Conservation (phyloP, 37 sponge, comb jelly and placozoan species). For the Chondrosia reniformis region DNA sequence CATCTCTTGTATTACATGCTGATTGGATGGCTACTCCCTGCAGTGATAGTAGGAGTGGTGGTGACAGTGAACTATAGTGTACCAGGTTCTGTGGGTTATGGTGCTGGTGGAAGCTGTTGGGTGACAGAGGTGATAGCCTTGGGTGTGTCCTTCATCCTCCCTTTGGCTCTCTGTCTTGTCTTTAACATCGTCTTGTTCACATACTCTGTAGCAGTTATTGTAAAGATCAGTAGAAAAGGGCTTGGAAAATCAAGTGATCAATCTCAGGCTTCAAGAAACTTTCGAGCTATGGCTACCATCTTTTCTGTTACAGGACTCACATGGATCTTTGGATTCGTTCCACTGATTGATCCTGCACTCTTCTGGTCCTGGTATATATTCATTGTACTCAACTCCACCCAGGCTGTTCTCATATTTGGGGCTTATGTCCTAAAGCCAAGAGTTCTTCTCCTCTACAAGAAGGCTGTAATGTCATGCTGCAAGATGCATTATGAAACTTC, state of each 20-base stretch:
- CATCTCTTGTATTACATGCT: slow-evolving; percentile 8
- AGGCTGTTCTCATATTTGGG: slow-evolving; percentile 25
- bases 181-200: slow-evolving; percentile 20
- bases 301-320: slow-evolving; percentile 32
- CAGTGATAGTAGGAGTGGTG: slow-evolving; percentile 1
- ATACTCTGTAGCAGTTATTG: too few species aligned
- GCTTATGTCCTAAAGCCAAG: too few species aligned
- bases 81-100: slow-evolving; percentile 30
- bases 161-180: slow-evolving; percentile 7
- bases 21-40: slow-evolving; percentile 42
- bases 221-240: too few species aligned
- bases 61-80: slow-evolving; percentile 40
- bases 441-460: too few species aligned
- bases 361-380: slow-evolving; percentile 54
- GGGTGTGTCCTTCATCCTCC: slow-evolving; percentile 39
- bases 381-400: slow-evolving; percentile 50
- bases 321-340: slow-evolving; percentile 57
- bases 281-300: slow-evolving; percentile 13
- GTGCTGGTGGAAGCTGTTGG: slow-evolving; percentile 37
- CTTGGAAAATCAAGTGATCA: too few species aligned
- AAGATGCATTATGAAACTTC: too few species aligned
- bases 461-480: too few species aligned
- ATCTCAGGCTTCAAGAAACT: too few species aligned
- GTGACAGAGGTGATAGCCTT: slow-evolving; percentile 34
- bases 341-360: not conserved